phyloP scores from a whole-genome alignment of 2,888 invertebrate species.

The Microdon myrmicae region DNA sequence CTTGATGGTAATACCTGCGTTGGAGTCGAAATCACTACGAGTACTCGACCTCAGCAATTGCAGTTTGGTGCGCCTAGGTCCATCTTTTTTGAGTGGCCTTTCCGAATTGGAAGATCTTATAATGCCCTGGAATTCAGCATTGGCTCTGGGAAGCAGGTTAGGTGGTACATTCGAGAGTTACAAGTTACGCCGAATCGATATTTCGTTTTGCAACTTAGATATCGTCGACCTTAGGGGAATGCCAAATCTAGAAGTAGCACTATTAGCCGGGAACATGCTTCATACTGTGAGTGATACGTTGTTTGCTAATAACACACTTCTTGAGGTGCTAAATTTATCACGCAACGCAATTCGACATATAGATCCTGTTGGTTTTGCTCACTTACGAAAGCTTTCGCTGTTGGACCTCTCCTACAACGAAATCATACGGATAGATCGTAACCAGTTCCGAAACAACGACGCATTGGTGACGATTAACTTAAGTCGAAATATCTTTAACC shows the following conservation, averaged over 20 bases:
- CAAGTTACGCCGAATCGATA: constrained; percentile 71
- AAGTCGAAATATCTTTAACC: constrained; percentile 74
- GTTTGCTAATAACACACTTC: constrained; percentile 72
- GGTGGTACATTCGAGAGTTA: constrained; percentile 67
- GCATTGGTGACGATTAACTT: constrained; percentile 72
- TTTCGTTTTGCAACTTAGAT: constrained; percentile 73
- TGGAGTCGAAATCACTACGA: constrained; percentile 69
- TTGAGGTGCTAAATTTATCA: constrained; percentile 74
- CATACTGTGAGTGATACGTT: constrained; percentile 69
- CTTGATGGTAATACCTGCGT: constrained; percentile 66
- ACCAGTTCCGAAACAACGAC: constrained; percentile 72
- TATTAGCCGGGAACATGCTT: constrained; percentile 74
- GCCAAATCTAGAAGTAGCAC: constrained; percentile 71
- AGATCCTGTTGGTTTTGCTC: constrained; percentile 72
- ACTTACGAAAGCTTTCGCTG: constrained; percentile 70
- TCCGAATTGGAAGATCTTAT: constrained; percentile 72
- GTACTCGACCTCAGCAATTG: constrained; percentile 72
- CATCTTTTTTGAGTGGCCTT: constrained; percentile 70
- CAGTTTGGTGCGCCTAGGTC: constrained; percentile 68
- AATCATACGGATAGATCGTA: constrained; percentile 71
- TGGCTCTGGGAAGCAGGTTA: constrained; percentile 64
- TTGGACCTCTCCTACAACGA: constrained; percentile 79
- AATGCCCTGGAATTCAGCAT: constrained; percentile 72
- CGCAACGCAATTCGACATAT: constrained; percentile 74
- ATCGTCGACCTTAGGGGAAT: constrained; percentile 72